Evolutionary conservation across 2,797 vertebrate genomes (phyloP), one percentile per base, ranked within the genome.

Genomic region (Brachymystax lenok): DNA sequence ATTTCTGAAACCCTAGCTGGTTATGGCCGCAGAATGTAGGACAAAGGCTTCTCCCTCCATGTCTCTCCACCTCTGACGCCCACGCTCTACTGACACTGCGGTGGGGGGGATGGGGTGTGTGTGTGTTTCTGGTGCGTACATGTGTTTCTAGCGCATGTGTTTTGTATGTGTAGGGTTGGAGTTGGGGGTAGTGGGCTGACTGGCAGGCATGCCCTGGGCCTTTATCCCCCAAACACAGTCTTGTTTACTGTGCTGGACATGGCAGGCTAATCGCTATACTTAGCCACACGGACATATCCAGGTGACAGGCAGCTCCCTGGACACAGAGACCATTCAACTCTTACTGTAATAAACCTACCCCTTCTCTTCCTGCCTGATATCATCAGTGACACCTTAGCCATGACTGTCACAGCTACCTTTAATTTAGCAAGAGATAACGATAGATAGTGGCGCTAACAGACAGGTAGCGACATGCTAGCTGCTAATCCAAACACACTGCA

Each of bases 21-120:
- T 74, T 90, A 84, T 61, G 73, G 82, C 90, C 92, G 82, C 88
- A 91, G 73, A 87, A 88, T 84, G 80, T 79, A 80, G 86, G 83
- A 91, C 86, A 91, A 92, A 93, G 84, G 80, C 77, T 80, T 85
- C 50, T 40, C 73, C 30, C 40, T 12, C 2, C 40, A 46, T 46
- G 69, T 51, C 69, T 72, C 33, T 74, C 75, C 2, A 0, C 74
- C 64, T 75, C 52, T 72, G 70, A 50, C 33, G 61, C 46, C 40
- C 14, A 66, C 3, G 1, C 30, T 71, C 30, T 59, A 76, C 21
- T 70, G 52, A 69, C 46, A 76, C 8, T 40, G 19, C 10, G 40
- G 10, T 12, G 10, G 10, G 40, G 40, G 40, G 40, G 10, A 40
- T 40, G 40, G 40, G 6, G 28, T 61, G 52, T 61, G 30, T 59